Base-by-base conservation (phyloP, 2,888 invertebrate genomes). In the Tetheella fluctuosa region DNA sequence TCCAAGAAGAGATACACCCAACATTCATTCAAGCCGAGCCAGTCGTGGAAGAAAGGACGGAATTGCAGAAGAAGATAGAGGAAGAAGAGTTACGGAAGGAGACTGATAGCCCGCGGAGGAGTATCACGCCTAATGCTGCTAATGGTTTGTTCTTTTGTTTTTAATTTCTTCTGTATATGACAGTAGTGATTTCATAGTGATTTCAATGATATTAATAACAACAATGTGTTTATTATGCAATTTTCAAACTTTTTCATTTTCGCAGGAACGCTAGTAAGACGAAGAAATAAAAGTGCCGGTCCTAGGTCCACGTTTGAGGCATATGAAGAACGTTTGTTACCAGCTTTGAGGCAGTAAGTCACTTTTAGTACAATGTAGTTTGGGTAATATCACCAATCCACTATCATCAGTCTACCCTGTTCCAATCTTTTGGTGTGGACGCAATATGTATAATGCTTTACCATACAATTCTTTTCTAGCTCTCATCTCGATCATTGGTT, bases 291-390 rank as follows among this genome's bases (percentile, higher is more conserved):
- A 80, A 96, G 96, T 61, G 95, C 95, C 1, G 95, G 94, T 10
- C 94, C 94, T 0, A 89, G 95, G 17, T 95, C 96, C 15, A 97
- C 96, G 4, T 97, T 97, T 76, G 97, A 97, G 83, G 97, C 97
- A 70, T 98, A 98, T 74, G 98, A 98, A 79, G 98, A 98, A 73
- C 94, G 97, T 60, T 94, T 97, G 0, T 94, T 98, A 63, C 98
- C 98, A 10, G 96, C 97, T 42, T 90, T 97, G 58, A 95, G 97
- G 86, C 97, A 97, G 97, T 97, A 93, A 95, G 95, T 89, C 6
- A 39, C 6, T n/a, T 7, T 39, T 13, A 2, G 2, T 30, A 30
- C 8, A 8, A 30, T 8, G 3, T 25, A 25, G 25, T 25, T 30
- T 30, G 8, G 8, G 1, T 8, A 30, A 8, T 7, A 30, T 8